These are phyloP conservation scores for Drosophila willistoni DNA, from an alignment of 1,140 invertebrate species.

Conservation along the genomic window DNA sequence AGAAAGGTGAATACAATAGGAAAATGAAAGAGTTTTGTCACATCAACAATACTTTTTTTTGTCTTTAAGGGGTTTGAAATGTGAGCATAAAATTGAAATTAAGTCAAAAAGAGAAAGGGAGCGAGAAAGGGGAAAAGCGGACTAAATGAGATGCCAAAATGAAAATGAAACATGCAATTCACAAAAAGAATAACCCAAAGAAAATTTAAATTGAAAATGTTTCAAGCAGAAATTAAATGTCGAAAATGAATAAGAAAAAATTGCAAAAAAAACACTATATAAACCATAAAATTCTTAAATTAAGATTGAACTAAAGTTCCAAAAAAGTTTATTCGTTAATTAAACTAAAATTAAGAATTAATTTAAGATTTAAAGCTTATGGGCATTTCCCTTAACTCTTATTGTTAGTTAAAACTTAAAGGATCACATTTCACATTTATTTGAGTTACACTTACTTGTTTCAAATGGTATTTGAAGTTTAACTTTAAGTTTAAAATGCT, in stretches of 20 bases:
- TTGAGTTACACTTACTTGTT: too few relatives aligned
- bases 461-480: too few relatives aligned
- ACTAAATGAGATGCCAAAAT: background rate
- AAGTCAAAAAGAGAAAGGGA: constrained; percentile 4
- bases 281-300: background rate
- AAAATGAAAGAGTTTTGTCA: constrained; percentile 24
- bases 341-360: too few relatives aligned
- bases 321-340: too few relatives aligned
- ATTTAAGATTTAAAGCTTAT: too few relatives aligned
- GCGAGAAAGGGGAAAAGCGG: background rate
- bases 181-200: background rate
- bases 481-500: background rate
- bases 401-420: background rate
- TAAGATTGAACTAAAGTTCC: too few relatives aligned
- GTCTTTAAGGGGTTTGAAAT: constrained; percentile 2
- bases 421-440: too few relatives aligned
- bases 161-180: background rate
- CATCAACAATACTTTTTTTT: constrained; percentile 16
- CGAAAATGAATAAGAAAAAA: background rate
- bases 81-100: background rate
- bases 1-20: background rate
- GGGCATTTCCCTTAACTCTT: too few relatives aligned
- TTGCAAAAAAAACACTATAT: background rate
- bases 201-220: background rate
- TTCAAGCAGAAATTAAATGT: background rate